Base-by-base conservation (phyloP, 1,140 invertebrate species). In the Penaeus japonicus region DNA sequence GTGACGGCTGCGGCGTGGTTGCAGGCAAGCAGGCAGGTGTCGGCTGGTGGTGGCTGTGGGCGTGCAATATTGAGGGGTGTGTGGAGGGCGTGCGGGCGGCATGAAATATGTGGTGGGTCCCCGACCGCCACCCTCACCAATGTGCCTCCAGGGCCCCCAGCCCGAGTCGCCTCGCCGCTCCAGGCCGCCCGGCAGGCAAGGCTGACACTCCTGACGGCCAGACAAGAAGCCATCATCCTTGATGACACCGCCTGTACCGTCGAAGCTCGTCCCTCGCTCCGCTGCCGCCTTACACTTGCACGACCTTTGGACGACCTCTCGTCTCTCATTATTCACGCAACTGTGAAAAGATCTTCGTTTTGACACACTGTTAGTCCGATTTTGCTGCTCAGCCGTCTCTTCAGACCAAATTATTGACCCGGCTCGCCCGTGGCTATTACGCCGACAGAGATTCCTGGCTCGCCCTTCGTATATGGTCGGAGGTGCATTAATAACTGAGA, bases 81-180 rank as follows among this genome's bases (percentile, higher is more conserved):
- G 77, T 32, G 78, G 77, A 30, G 85, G 85, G 85, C 57, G 78
- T 80, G 47, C 57, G 35, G 85, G 59, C 85, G 85, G 47, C 85
- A 87, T 87, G 39, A 87, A 87, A 87, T 87, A 87, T 87, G 85
- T 54, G 85, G 77, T 10, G 78, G 53, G 77, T 87, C 85, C 85
- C 78, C 32, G 78, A 57, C 77, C 55, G 62, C 77, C 85, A 78
- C 77, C 85, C 85, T 87, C 85, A 87, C 84, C 85, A 81, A 87
- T 87, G 85, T 81, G 85, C 84, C 85, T 87, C 85, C 77, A 47
- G 85, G 85, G 85, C 27, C 27, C 35, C 27, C 35, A 24, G 27
- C 70, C 35, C 10, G 24, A 30, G 35, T 73, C 70, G 27, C 27
- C 70, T 73, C 35, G 35, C 70, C 27, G 27, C 70, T 73, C 35